phyloP scores from a whole-genome alignment of 2,113 vertebrate genomes.

The Scortum barcoo region DNA sequence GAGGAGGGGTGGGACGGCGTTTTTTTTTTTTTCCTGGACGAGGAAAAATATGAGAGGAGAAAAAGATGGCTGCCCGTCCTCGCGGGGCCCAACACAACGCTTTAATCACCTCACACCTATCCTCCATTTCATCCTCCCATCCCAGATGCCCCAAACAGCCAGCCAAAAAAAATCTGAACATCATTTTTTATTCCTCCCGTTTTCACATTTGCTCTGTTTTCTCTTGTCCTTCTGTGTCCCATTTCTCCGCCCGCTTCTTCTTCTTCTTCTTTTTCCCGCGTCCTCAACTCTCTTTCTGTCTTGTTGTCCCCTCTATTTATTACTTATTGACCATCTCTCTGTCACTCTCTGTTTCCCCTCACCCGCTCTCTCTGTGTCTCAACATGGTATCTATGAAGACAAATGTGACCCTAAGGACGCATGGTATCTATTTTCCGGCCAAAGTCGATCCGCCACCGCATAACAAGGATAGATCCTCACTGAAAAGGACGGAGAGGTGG shows the following conservation, averaged over 20 bases:
- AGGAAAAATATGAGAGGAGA: constrained; percentile 25
- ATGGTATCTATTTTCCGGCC: constrained; percentile 60
- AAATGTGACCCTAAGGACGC: constrained; percentile 63
- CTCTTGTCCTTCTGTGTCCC: constrained; percentile 36
- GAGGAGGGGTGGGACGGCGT: constrained; percentile 10
- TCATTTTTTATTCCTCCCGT: constrained; percentile 15
- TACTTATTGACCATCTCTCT: constrained; percentile 58
- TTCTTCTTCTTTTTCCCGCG: too few species aligned
- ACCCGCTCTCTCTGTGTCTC: constrained; percentile 13
- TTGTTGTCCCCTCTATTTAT: constrained; percentile 49
- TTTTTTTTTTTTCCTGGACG: constrained; percentile 32
- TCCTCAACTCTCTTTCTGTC: constrained; percentile 34
- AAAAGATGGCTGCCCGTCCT: constrained; percentile 42
- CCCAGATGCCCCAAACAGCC: constrained; percentile 48
- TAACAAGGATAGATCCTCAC: constrained; percentile 55
- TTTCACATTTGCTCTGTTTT: constrained; percentile 27
- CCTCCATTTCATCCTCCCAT: constrained; percentile 35
- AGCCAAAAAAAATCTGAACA: constrained; percentile 47
- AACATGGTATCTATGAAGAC: constrained; percentile 61
- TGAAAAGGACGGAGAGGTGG: constrained; percentile 30
- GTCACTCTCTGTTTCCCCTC: constrained; percentile 36
- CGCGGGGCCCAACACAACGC: constrained; percentile 30
- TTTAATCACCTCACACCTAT: constrained; percentile 58
- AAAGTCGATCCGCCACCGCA: constrained; percentile 58
- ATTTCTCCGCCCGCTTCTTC: constrained; percentile 18